Evolutionary conservation across 92 coral and sea anemone genomes (phyloP), one percentile per base, ranked within the genome.

Genomic region (Heteractis magnifica): DNA sequence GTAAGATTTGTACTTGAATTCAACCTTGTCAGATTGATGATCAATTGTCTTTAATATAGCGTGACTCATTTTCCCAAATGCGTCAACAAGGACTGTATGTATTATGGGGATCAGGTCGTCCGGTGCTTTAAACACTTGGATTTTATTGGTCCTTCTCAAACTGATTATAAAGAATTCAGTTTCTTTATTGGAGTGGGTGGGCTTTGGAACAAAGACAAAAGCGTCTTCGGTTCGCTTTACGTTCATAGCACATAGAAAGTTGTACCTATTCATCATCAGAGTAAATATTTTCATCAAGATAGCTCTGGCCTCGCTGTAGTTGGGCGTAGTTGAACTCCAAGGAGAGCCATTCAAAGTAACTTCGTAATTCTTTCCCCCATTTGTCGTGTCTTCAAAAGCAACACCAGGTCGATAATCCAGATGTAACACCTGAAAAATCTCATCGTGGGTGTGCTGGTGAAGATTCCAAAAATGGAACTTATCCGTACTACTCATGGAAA

Each of bases 241-340:
- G 62, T 81, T 81, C 77, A 81, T 81, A 3, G 84, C 73, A 71
- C 84, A 81, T 10, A 81, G 49, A 52, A 81, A 81, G 8, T 71
- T 12, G 44, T 81, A 75, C 4, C 19, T 21, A 10, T 26, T 68
- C 53, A 52, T 5, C 26, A 81, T 51, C 20, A 20, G 50, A 5
- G 77, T 0, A 4, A 81, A 21, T n/a, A 68, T 51, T 10, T 81
- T 50, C 49, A 70, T 51, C 4, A 81, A 50, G 3, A 71, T 20
- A 51, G 4, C 16, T 53, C 84, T 19, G 4, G 77, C 84, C n/a
- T 81, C 84, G 23, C 65, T 65, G 70, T 81, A 77, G 10, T 50
- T 8, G 48, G 52, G 20, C 4, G 84, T 68, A 11, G 16, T 71
- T 10, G 77, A 48, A 21, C 84, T 70, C 84, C 84, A 81, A 5